phyloP scores from a whole-genome alignment of 2,888 invertebrate genomes.

The Platycheirus albimanus region DNA sequence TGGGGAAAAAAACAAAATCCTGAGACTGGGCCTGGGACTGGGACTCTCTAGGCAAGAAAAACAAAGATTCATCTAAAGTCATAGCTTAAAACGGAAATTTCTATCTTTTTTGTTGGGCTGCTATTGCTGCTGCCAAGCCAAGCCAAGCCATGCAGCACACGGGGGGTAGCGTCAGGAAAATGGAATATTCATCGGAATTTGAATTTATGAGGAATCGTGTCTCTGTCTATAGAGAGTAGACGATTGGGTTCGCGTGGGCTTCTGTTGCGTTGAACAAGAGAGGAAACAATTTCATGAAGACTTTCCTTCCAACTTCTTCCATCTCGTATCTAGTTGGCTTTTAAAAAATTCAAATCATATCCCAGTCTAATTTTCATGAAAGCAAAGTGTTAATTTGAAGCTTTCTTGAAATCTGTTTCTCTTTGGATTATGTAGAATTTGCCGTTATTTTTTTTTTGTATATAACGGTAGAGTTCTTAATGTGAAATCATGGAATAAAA shows the following conservation, averaged over 20 bases:
- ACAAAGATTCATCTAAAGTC: slow-evolving; percentile 71
- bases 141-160: slow-evolving; percentile 5
- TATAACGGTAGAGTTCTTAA: neutral
- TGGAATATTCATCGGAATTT: slow-evolving; percentile 71
- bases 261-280: slow-evolving; percentile 12
- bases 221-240: slow-evolving; percentile 28
- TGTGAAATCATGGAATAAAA: neutral
- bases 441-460: slow-evolving; percentile 15
- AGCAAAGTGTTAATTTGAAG: slow-evolving; percentile 41
- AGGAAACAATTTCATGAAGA: slow-evolving; percentile 23
- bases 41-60: slow-evolving; percentile 49
- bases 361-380: slow-evolving; percentile 14
- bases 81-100: slow-evolving; percentile 70
- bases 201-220: slow-evolving; percentile 72
- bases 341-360: slow-evolving; percentile 23
- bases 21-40: too few relatives aligned
- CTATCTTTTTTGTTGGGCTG: slow-evolving; percentile 30
- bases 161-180: slow-evolving; percentile 30
- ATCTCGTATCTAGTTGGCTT: slow-evolving; percentile 5
- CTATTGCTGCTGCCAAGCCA: neutral
- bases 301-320: slow-evolving; percentile 6
- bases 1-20: slow-evolving; percentile 7
- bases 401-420: neutral
- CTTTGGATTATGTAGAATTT: slow-evolving; percentile 4
- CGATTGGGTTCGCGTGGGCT: slow-evolving; percentile 43